Base-by-base conservation (phyloP, 92 coral and sea anemone species). In the Palythoa grandiflora region DNA sequence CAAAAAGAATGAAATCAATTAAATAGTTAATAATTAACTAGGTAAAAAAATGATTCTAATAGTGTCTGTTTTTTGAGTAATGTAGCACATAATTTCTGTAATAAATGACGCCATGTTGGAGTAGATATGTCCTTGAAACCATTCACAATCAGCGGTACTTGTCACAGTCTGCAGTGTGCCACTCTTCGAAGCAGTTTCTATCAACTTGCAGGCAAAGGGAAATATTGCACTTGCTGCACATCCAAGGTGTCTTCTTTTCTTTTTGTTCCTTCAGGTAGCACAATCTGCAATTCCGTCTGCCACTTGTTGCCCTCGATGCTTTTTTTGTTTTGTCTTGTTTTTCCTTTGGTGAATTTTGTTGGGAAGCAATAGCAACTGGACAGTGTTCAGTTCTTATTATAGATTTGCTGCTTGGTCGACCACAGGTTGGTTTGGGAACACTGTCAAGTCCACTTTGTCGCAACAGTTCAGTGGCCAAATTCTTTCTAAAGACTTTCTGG, bases 231-330 rank as follows among this genome's bases (percentile, higher is more conserved):
- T 77, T 77, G 83, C 19, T 53, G 83, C 83, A 77, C 40, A 16
- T 77, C 81, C 68, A 77, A 9, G 68, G 65, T 53, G 83, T 77
- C 38, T 77, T 77, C 81, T 77, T 57, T 77, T 77, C 63, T 75
- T 51, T 51, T 75, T 40, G 59, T 47, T 75, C 53, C 38, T 48
- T 75, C 38, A 75, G 80, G 80, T 14, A 75, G 57, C 80, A 75
- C 53, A 75, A 75, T 20, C 38, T 75, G 80, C 80, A 75, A 40
- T 75, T 75, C 37, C 9, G 38, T 75, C 65, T 16, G 36, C 78
- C 78, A 73, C 53, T 17, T 16, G 78, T 73, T 73, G 57, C 54
- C 36, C 39, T 73, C 54, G 54, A 73, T 35, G 78, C 71, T 71
- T 71, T 71, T 71, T 71, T 71, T 71, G 76, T 17, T 71, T 71